A percentile compares a stretch with the other conserved stretches of the same genome.
Evolutionary conservation across 2,888 invertebrate species (phyloP).

Genomic region (Saturnia pavonia): DNA sequence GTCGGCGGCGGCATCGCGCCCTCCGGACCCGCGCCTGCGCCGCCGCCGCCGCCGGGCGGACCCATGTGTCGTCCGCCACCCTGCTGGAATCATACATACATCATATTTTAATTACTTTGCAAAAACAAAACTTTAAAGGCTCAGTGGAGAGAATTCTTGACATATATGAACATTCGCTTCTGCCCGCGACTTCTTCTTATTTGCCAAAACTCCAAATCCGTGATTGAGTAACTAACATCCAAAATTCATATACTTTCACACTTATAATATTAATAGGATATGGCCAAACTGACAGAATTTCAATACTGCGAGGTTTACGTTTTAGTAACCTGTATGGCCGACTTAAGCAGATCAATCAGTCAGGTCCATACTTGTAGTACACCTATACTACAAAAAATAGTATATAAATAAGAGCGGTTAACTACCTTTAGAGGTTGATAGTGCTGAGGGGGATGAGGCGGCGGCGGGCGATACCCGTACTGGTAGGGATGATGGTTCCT

Average conservation of each 20-base stretch:
- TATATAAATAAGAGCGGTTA: constrained; percentile 24
- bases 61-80: constrained; percentile 78
- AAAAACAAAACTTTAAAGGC: not conserved
- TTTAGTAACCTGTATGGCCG: too few relatives aligned
- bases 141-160: too few relatives aligned
- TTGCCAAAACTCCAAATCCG: too few relatives aligned
- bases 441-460: constrained; percentile 72
- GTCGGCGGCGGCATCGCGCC: constrained; percentile 83
- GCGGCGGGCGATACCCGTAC: constrained; percentile 71
- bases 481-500: constrained; percentile 77
- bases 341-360: too few relatives aligned
- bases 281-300: too few relatives aligned
- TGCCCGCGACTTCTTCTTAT: too few relatives aligned
- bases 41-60: constrained; percentile 77
- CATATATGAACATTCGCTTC: too few relatives aligned
- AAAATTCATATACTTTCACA: too few relatives aligned
- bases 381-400: not conserved
- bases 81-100: constrained; percentile 55
- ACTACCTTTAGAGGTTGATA: constrained; percentile 72
- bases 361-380: too few relatives aligned
- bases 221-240: too few relatives aligned
- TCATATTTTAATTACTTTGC: not conserved
- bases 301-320: too few relatives aligned
- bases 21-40: constrained; percentile 60
- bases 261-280: too few relatives aligned